Evolutionary conservation across 2,113 vertebrate genomes (phyloP), one percentile per base, ranked within the genome.

Genomic region (Alouatta palliata): DNA sequence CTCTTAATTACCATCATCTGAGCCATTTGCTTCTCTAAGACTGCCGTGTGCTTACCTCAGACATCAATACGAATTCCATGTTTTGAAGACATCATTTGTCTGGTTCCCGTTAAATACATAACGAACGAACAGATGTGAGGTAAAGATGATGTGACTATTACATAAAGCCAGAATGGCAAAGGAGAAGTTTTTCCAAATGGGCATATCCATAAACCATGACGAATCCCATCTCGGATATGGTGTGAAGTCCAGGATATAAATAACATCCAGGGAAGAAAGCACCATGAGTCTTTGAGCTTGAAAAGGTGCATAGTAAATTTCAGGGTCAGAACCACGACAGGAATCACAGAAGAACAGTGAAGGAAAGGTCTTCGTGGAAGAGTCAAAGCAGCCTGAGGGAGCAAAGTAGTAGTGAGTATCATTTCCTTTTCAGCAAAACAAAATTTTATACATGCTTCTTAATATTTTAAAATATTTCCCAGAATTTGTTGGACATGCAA

Each of bases 201-300:
- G 61, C 99, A 99, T 70, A 99, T 97, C 99, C 99, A 99, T 70
- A 99, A 98, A 82, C 99, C 99, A 12, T 99, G 99, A 68, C 99
- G 99, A 91, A 99, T 98, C 40, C 99, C 99, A 0, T 99, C 99
- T 81, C 99, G 99, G 56, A 99, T 80, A 2, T 99, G 99, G 97
- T 99, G 99, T 7, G 99, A 99, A 13, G 99, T 99, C 99, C 99
- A 99, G 58, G 99, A 99, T 87, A 99, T 98, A 93, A 99, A 99
- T 37, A 99, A 97, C 99, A 99, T 99, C 99, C 99, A 99, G 9
- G 99, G 99, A 96, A 99, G 98, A 96, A 99, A 99, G 98, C 99
- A 99, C 99, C 99, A 99, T 0, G 99, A 99, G 58, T 99, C 99
- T 97, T 99, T 99, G 93, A 99, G 99, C 95, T 98, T 99, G 90